Base-by-base conservation (phyloP, 2,113 vertebrate species). In the Eonycteris spelaea region DNA sequence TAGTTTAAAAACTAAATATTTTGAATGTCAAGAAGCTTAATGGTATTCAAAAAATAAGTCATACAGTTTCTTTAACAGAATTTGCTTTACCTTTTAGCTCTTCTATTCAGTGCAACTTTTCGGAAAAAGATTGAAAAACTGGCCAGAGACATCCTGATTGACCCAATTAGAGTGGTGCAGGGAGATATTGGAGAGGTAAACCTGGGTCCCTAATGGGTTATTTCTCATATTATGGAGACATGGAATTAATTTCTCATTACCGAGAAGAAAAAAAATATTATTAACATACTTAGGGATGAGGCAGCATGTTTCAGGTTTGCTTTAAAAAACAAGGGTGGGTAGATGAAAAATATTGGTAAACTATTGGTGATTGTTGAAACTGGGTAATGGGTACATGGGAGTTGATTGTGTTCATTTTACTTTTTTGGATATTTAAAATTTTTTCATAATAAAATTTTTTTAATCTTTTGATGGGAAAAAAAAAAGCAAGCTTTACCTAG, bases 121-220 rank as follows among this genome's bases (percentile, higher is more conserved):
- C 99, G 99, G 57, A 99, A 99, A 98, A 99, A 99, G 98, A 99
- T 99, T 4, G 99, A 99, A 98, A 99, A 99, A 30, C 95, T 99
- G 97, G 99, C 99, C 35, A 98, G 99, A 97, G 99, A 99, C 95
- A 99, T 99, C 97, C 97, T 99, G 96, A 98, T 99, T 0, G 99
- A 99, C 97, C 99, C 99, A 0, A 99, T 99, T 88, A 99, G 99
- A 61, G 99, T 99, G 40, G 99, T 99, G 86, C 99, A 99, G 91
- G 99, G 99, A 97, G 99, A 99, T 98, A 99, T 99, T 43, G 99
- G 99, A 98, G 99, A 99, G 99, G 99, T 99, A 98, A 98, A n/a
- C 26, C 22, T 74, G 55, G 77, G 35, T 68, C 24, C 22, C 15
- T 24, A 55, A 5, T 14, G 21, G 33, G 8, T 92, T 95, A 21